Evolutionary conservation across 2,888 invertebrate genomes (phyloP).

Genomic region (Papilio demoleus): DNA sequence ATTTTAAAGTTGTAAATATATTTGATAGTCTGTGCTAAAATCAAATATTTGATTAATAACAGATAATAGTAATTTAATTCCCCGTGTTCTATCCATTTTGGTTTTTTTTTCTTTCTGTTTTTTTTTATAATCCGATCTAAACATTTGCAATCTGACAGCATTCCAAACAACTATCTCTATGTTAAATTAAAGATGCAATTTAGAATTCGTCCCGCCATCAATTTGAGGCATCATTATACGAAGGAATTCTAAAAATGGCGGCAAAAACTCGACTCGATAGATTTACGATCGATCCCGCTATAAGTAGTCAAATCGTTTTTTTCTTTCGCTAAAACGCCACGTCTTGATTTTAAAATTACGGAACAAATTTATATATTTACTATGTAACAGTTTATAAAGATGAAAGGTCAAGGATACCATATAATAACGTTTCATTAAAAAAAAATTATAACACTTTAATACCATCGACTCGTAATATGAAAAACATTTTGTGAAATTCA

Average conservation of each 20-base stretch:
- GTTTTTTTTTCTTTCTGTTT: not conserved
- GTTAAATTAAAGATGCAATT: constrained; percentile 29
- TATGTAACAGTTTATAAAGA: not conserved
- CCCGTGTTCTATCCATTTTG: not conserved
- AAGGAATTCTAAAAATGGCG: constrained; percentile 32
- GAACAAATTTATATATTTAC: not conserved
- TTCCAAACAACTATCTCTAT: constrained; percentile 27
- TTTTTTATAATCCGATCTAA: not conserved
- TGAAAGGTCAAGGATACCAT: not conserved
- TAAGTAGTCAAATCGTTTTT: constrained; percentile 28
- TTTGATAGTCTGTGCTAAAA: not conserved
- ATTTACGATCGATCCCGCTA: constrained; percentile 38
- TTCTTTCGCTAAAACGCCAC: not conserved
- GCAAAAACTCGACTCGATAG: constrained; percentile 33
- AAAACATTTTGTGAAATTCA: not conserved
- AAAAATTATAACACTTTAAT: not conserved
- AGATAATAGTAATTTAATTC: not conserved
- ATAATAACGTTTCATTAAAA: not conserved
- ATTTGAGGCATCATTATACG: constrained; percentile 23
- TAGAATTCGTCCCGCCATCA: constrained; percentile 30
- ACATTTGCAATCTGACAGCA: constrained; percentile 17
- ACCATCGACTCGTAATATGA: not conserved
- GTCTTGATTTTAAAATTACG: not conserved
- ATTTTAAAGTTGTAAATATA: not conserved
- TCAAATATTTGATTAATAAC: not conserved